Percentiles rank a stretch among this genome's conserved stretches.
These are phyloP conservation scores for Athripsodes cinereus DNA, from an alignment of 2,888 invertebrate species.

Conservation along the genomic window DNA sequence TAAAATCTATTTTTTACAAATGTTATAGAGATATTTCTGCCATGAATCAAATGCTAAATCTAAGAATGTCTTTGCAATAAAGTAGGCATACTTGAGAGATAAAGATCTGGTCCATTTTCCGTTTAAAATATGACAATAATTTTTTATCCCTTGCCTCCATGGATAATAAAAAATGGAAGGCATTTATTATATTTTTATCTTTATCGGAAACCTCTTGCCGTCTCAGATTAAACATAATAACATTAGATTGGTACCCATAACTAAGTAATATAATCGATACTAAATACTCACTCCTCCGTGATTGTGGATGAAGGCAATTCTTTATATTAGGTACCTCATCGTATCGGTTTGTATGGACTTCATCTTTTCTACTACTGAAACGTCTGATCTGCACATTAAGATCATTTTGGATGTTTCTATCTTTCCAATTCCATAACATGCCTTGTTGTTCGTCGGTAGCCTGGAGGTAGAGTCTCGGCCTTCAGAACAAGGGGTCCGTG, in stretches of 20 bases:
- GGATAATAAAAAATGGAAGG: constrained; percentile 12
- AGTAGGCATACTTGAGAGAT: constrained; percentile 21
- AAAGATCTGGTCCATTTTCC: constrained; percentile 21
- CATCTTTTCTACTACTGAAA: not conserved
- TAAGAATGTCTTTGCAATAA: constrained; percentile 20
- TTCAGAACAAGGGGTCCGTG: too few species aligned
- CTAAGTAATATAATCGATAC: not conserved
- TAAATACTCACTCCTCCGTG: not conserved
- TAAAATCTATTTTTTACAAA: constrained; percentile 22
- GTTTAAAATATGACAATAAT: constrained; percentile 20
- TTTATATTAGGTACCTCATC: not conserved
- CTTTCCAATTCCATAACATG: too few species aligned
- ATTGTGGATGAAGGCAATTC: not conserved
- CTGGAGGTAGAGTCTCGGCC: too few species aligned
- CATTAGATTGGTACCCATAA: not conserved
- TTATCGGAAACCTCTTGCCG: constrained; percentile 3
- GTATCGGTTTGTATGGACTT: not conserved
- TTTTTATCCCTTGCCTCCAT: constrained; percentile 16
- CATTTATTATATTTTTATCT: constrained; percentile 16
- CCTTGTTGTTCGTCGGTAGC: too few species aligned
- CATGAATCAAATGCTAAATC: constrained; percentile 22
- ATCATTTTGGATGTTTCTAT: too few species aligned
- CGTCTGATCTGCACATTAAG: too few species aligned
- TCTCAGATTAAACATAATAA: not conserved
- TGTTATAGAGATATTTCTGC: constrained; percentile 17